Base-by-base conservation (phyloP, 2,113 vertebrate genomes). In the Mixornis gularis region DNA sequence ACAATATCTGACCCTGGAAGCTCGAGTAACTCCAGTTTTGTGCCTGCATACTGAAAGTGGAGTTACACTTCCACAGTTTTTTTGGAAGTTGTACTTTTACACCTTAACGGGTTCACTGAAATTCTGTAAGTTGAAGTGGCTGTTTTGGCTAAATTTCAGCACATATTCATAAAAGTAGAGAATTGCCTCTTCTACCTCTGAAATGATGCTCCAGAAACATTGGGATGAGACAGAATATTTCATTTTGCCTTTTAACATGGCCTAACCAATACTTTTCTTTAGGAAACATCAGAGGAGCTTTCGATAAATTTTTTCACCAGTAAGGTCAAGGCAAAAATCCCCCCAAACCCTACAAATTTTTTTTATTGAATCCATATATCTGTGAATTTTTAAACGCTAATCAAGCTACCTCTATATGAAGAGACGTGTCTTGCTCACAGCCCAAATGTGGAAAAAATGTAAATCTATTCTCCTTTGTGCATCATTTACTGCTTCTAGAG, bases 391-490 rank as follows among this genome's bases (percentile, higher is more conserved):
- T 26, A 79, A 29, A 44, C 51, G 65, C 27, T 87, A 64, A 60
- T 74, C 40, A 64, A 62, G 11, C 30, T 0, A 1, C 62, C 68
- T 73, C 79, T 72, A 38, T 52, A 85, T 0, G 0, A 63, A 34
- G 56, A 69, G 41, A 27, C 49, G 21, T 0, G 3, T 46, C 43
- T 82, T 71, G 8, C 26, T 66, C 49, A 74, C 49, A 85, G 49
- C 12, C 64, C n/a, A 36, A 90, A 81, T 30, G 32, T 2, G 6
- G 53, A 69, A 83, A 88, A 73, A 55, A 19, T 2, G 13, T 32
- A 92, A 90, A 83, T 80, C 69, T 55, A 5, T 68, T 40, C 34
- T 90, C 21, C 71, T 85, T 73, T 81, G 44, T 64, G 65, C 30
- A 63, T 26, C 55, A 43, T 34, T 92, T 66, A 7, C 51, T 0